phyloP scores from a whole-genome alignment of 1,140 invertebrate species.

The Melipona quadrifasciata region DNA sequence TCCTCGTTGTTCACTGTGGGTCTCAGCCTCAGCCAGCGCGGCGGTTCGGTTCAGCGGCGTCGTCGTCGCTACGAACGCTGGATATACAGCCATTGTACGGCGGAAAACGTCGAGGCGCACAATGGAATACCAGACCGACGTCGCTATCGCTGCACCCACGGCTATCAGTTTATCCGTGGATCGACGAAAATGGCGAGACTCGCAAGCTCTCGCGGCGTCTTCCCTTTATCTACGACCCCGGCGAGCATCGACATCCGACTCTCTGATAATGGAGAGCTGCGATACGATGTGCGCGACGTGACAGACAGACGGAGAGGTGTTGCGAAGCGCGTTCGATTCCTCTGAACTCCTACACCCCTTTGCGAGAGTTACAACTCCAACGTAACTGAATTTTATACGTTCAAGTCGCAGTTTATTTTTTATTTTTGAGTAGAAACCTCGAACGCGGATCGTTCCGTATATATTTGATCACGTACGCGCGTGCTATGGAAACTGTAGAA shows the following conservation, averaged over 20 bases:
- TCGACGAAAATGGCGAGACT: conserved; percentile 16
- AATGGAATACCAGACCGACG: conserved; percentile 32
- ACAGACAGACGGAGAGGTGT: neutral
- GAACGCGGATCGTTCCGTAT: no score
- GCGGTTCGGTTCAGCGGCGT: no score
- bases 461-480: no score
- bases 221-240: neutral
- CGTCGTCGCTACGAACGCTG: neutral
- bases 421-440: no score
- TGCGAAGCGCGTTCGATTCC: neutral
- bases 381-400: no score
- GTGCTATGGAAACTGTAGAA: no score
- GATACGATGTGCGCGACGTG: no score
- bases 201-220: neutral
- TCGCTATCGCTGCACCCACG: neutral
- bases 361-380: no score
- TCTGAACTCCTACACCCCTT: neutral
- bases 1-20: neutral
- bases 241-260: neutral
- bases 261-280: neutral
- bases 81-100: conserved; percentile 25
- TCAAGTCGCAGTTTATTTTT: no score
- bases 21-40: neutral
- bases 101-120: conserved; percentile 18
- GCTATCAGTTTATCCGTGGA: conserved; percentile 20